Conservation (phyloP, 2,888 invertebrate genomes). For the Ochlodes sylvanus region DNA sequence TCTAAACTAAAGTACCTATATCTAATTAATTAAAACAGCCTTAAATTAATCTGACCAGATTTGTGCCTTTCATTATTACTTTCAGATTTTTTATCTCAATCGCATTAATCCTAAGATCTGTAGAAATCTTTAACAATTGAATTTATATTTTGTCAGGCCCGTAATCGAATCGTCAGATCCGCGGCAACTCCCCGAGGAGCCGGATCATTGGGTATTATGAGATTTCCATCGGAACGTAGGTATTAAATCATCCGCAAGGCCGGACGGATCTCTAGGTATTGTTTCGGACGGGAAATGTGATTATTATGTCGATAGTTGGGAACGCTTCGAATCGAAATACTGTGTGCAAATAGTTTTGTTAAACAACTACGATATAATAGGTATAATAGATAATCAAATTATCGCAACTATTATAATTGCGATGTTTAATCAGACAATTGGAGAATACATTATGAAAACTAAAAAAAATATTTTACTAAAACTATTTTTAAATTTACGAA, state of each 20-base stretch:
- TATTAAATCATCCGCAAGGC: slow-evolving; percentile 69
- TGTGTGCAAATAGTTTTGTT: neutral
- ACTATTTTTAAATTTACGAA: too few species aligned
- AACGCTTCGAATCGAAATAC: slow-evolving; percentile 9
- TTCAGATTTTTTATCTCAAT: neutral
- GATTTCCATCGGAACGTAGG: slow-evolving; percentile 63
- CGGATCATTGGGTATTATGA: slow-evolving; percentile 81
- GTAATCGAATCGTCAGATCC: slow-evolving; percentile 55
- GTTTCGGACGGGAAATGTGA: slow-evolving; percentile 52
- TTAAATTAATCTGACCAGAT: neutral
- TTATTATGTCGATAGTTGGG: slow-evolving; percentile 43
- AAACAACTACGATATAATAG: too few species aligned
- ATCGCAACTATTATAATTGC: too few species aligned
- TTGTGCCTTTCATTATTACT: neutral
- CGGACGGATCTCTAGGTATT: slow-evolving; percentile 49
- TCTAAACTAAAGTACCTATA: too few species aligned
- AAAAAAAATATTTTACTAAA: too few species aligned
- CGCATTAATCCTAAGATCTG: slow-evolving; percentile 27
- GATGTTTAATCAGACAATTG: too few species aligned
- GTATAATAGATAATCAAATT: too few species aligned
- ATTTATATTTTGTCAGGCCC: slow-evolving; percentile 39
- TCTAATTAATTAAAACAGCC: neutral
- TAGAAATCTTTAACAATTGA: slow-evolving; percentile 36
- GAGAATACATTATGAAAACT: too few species aligned
- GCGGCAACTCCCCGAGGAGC: slow-evolving; percentile 55